Conservation (phyloP, 1,140 invertebrate species). For the Monomorium pharaonis region DNA sequence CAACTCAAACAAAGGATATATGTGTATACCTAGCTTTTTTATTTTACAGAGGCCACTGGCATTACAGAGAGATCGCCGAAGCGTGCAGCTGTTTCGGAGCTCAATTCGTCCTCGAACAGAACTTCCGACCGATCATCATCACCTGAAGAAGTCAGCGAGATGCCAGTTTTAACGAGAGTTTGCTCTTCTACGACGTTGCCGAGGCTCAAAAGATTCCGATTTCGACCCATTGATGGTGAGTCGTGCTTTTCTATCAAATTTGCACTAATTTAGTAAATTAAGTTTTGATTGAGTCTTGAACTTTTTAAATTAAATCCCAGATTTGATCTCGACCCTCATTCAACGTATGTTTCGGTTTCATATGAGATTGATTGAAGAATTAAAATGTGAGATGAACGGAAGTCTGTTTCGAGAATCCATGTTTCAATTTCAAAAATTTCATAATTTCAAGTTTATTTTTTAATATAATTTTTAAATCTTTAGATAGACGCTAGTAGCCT, state of each 20-base stretch:
- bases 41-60: conserved; percentile 63
- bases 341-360: no score
- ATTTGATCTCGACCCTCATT: no score
- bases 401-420: no score
- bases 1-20: conserved; percentile 57
- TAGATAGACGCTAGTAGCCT: background rate
- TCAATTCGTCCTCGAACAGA: conserved; percentile 57
- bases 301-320: no score
- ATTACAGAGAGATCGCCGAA: conserved; percentile 68
- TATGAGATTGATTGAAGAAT: no score
- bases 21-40: conserved; percentile 39
- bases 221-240: conserved; percentile 71
- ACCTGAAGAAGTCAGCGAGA: conserved; percentile 47
- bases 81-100: conserved; percentile 57
- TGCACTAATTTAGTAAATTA: background rate
- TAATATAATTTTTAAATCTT: background rate
- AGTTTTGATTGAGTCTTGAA: no score
- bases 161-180: conserved; percentile 73
- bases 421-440: background rate
- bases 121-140: conserved; percentile 30
- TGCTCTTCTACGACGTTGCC: conserved; percentile 73
- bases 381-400: no score
- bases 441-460: background rate
- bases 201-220: conserved; percentile 72
- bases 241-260: conserved; percentile 15